Evolutionary conservation across 1,140 invertebrate species (phyloP), one percentile per base, ranked within the genome.

Genomic region (Bombyx mandarina): DNA sequence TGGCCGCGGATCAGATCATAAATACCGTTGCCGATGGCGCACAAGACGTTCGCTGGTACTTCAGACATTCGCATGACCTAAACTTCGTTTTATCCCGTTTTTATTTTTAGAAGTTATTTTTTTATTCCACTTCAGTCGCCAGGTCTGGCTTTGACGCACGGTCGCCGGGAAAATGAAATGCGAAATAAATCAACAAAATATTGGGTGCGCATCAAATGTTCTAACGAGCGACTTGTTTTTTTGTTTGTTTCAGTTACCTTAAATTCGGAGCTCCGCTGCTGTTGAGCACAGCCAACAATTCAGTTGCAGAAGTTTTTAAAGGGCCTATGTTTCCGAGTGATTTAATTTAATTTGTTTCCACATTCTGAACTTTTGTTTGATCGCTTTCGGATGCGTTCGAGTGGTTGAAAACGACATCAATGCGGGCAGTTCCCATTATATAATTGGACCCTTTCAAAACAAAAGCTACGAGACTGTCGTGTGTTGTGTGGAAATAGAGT

Each of bases 401-500:
- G 80, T 77, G 80, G 75, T 81, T 85, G 83, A 86, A 84, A 81
- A 35, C 26, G 74, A 73, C 69, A 77, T 82, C 82, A 71, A 87
- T 85, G 84, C 76, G 81, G 78, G 75, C 79, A 64, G 75, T 71
- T 79, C 71, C 69, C 66, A 77, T 74, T 69, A 82, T 80, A 84
- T 87, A 87, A 84, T 87, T 79, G 84, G 84, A 87, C 82, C 79
- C 71, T 86, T 84, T 86, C 76, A 73, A 83, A 86, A 82, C 54
- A 79, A 74, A 85, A 86, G 69, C 69, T 72, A 74, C 67, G 75
- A 83, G 79, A 81, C 77, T 86, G 82, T 73, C 71, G 82, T 87
- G 84, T 86, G 84, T 87, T 87, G 84, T 87, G 84, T 87, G 84
- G 82, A 87, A 88, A 88, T 87, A 86, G 84, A 88, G 85, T 88